Percentiles rank a stretch among this genome's conserved stretches.
These are phyloP conservation scores for Vannuccia rotundouncinata DNA, from an alignment of 2,888 invertebrate species.

Conservation along the genomic window DNA sequence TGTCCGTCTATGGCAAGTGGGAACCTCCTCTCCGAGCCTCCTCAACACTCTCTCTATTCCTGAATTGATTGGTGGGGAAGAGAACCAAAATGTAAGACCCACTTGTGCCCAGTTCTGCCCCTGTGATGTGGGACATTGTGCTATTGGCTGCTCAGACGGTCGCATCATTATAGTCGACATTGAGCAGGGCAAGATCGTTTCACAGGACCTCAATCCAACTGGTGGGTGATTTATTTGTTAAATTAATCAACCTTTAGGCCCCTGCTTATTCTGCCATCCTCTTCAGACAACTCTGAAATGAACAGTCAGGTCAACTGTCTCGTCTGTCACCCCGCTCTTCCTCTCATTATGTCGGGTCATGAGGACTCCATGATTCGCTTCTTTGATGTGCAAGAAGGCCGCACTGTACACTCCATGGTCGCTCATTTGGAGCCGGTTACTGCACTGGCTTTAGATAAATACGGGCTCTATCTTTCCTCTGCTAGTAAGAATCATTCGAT, in stretches of 20 bases:
- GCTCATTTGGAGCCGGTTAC: constrained; percentile 98
- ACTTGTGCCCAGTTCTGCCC: constrained; percentile 5
- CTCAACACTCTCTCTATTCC: background rate
- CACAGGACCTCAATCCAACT: background rate
- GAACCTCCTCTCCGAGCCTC: background rate
- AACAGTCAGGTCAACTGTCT: constrained; percentile 61
- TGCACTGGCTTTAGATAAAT: constrained; percentile 92
- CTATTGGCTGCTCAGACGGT: background rate
- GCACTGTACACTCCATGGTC: constrained; percentile 92
- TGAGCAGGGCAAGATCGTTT: background rate
- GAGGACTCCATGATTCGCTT: constrained; percentile 96
- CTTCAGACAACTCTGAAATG: constrained; percentile 40
- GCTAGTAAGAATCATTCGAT: constrained; percentile 65
- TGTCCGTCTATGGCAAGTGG: constrained; percentile 71
- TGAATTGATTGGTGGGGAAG: background rate
- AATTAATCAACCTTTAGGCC: no score
- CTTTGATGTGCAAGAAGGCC: constrained; percentile 86
- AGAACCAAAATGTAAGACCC: background rate
- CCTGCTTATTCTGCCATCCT: no score
- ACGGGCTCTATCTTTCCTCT: constrained; percentile 92
- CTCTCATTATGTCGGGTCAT: constrained; percentile 89
- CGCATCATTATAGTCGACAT: background rate
- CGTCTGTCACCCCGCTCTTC: constrained; percentile 89
- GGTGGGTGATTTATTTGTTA: background rate
- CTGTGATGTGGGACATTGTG: background rate